Evolutionary conservation across 2,797 vertebrate genomes (phyloP).

Genomic region (Hylomyscus alleni): DNA sequence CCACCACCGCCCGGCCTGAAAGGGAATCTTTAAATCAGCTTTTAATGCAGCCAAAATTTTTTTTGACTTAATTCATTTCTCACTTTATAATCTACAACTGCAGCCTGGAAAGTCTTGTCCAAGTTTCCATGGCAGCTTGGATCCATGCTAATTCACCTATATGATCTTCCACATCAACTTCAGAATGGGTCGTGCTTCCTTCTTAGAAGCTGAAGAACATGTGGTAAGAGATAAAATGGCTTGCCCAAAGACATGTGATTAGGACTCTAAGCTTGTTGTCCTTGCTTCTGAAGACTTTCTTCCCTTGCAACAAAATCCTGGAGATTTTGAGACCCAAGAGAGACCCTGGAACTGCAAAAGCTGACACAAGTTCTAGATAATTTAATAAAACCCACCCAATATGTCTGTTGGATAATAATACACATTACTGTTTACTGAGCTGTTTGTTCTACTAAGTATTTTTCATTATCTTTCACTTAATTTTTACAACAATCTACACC

Average conservation of each 20-base stretch:
- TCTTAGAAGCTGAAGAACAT: not conserved
- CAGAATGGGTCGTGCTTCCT: not conserved
- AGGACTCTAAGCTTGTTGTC: not conserved
- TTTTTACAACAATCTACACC: not conserved
- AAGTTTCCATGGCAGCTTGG: not conserved
- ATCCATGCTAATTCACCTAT: not conserved
- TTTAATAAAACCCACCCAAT: not conserved
- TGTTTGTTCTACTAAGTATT: not conserved
- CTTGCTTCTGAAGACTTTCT: not conserved
- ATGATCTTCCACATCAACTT: not conserved
- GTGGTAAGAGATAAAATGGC: not conserved
- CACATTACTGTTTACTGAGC: not conserved
- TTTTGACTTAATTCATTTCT: conserved; percentile 1
- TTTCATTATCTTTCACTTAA: conserved; percentile 34
- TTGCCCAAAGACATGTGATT: not conserved
- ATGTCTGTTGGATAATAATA: not conserved
- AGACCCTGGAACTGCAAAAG: not conserved
- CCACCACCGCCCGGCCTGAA: not conserved
- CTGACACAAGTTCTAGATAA: not conserved
- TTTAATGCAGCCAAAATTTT: conserved; percentile 17
- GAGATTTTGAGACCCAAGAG: too few relatives aligned
- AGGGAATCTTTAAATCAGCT: conserved; percentile 15
- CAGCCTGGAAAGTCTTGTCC: not conserved
- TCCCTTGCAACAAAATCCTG: not conserved
- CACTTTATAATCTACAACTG: not conserved